Percentiles rank a stretch among this genome's conserved stretches.
Conservation (phyloP, 2,888 invertebrate species). For the Clunio marinus region DNA sequence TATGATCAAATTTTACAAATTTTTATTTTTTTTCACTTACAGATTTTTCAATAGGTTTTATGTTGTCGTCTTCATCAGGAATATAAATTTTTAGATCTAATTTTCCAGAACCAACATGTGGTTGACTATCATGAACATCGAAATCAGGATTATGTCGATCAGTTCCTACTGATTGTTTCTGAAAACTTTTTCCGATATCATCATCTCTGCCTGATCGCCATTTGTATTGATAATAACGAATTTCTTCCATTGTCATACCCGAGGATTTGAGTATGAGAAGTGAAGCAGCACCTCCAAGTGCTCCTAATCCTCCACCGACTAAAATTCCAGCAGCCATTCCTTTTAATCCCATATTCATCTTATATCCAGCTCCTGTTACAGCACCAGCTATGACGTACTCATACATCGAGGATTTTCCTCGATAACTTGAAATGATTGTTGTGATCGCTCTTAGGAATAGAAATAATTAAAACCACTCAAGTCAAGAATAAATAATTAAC, state of each 20-base stretch:
- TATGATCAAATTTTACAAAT: background rate
- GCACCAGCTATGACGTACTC: slow-evolving; percentile 65
- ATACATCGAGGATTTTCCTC: slow-evolving; percentile 61
- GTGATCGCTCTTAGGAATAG: slow-evolving; percentile 54
- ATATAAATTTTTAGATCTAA: background rate
- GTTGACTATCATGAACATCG: background rate
- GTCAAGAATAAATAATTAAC: background rate
- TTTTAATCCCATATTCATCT: slow-evolving; percentile 60
- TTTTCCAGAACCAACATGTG: background rate
- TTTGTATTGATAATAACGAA: slow-evolving; percentile 58
- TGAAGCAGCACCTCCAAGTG: slow-evolving; percentile 57
- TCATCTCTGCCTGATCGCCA: slow-evolving; percentile 50
- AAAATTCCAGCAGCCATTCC: slow-evolving; percentile 64
- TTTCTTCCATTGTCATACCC: slow-evolving; percentile 62
- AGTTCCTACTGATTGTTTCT: background rate
- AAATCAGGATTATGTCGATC: background rate
- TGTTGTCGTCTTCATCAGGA: no score
- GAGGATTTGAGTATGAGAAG: slow-evolving; percentile 55
- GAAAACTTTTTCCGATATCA: slow-evolving; percentile 44
- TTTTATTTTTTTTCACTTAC: background rate
- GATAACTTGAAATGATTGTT: slow-evolving; percentile 62
- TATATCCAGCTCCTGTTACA: slow-evolving; percentile 49
- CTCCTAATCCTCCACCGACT: slow-evolving; percentile 61
- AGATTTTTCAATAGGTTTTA: background rate
- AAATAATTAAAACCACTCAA: slow-evolving; percentile 52